These are phyloP conservation scores for Ailuropoda melanoleuca DNA, from an alignment of 2,113 vertebrate genomes.

Conservation along the genomic window DNA sequence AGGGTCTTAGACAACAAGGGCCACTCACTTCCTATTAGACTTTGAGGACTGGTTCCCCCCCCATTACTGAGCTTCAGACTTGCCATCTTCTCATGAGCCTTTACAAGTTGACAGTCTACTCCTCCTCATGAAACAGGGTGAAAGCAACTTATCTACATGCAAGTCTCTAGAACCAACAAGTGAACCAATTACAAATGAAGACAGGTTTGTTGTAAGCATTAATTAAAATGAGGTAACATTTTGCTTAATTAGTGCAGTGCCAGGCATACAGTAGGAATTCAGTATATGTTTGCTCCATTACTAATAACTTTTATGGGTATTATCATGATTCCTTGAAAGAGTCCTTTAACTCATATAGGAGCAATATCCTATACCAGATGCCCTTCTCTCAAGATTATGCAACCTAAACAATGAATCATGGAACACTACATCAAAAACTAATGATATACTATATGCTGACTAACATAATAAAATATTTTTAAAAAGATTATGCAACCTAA, in stretches of 20 bases:
- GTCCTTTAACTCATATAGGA: not conserved
- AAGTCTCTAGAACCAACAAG: not conserved
- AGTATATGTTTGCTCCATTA: not conserved
- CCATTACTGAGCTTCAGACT: not conserved
- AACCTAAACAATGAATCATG: not conserved
- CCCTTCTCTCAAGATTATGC: not conserved
- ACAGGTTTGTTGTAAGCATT: not conserved
- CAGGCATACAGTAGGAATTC: accelerated
- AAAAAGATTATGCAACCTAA: not conserved
- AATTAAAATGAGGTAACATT: not conserved
- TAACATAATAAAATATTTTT: too few species aligned
- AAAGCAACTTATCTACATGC: not conserved
- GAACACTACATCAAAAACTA: too few species aligned
- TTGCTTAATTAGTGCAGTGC: not conserved
- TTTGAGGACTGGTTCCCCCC: not conserved
- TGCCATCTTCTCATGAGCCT: not conserved
- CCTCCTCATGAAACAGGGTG: not conserved
- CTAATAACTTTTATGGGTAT: not conserved
- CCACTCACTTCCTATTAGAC: not conserved
- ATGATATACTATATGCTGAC: too few species aligned
- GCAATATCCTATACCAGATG: not conserved
- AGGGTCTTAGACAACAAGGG: not conserved
- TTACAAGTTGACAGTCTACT: not conserved
- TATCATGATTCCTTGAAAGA: not conserved
- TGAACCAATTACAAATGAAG: not conserved